Conservation (phyloP, 1,140 invertebrate genomes). For the Tetramorium alpestre region DNA sequence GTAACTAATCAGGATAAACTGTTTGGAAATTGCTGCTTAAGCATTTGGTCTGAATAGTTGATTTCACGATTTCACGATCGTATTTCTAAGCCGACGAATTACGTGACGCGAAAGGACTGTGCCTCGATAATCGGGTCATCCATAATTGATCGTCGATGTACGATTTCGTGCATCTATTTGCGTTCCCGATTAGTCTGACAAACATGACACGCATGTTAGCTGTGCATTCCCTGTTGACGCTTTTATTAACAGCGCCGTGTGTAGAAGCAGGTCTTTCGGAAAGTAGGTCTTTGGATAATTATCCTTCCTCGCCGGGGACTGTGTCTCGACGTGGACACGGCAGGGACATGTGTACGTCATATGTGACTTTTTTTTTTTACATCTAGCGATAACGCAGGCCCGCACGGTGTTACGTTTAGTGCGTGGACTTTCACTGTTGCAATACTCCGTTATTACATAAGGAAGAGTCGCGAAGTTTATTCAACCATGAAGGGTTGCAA, state of each 20-base stretch:
- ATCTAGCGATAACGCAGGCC: background rate
- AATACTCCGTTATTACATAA: conserved; percentile 32
- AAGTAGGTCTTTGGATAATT: conserved; percentile 39
- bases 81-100: background rate
- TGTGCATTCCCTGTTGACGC: background rate
- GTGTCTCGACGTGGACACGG: background rate
- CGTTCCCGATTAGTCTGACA: background rate
- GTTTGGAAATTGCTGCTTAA: conserved; percentile 10
- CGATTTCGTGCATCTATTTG: conserved; percentile 33
- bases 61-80: background rate
- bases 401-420: conserved; percentile 18
- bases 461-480: conserved; percentile 15
- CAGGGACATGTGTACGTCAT: background rate
- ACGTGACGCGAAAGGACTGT: background rate
- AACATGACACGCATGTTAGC: background rate
- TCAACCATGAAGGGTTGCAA: conserved; percentile 14
- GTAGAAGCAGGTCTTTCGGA: conserved; percentile 33
- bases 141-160: conserved; percentile 28
- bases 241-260: background rate
- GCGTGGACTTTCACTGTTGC: conserved; percentile 43
- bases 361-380: background rate
- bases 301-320: background rate
- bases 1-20: background rate
- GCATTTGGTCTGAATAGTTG: background rate
- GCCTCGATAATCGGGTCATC: background rate